Conservation (phyloP, 2,797 vertebrate species). For the Muraenolepis orangiensis region DNA sequence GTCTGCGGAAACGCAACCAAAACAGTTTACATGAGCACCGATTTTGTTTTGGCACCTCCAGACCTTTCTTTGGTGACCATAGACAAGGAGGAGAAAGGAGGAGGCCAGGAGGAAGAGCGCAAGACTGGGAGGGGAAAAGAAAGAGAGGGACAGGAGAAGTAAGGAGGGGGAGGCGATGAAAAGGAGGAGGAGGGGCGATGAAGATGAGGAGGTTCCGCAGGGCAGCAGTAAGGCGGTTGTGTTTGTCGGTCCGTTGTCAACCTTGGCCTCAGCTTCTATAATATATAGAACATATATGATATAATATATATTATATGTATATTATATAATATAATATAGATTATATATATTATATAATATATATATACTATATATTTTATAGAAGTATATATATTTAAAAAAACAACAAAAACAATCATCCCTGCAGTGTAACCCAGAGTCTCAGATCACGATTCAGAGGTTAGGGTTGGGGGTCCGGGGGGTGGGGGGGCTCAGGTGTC, state of each 20-base stretch:
- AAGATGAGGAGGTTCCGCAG: slow-evolving; percentile 63
- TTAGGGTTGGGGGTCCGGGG: neutral
- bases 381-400: slow-evolving; percentile 47
- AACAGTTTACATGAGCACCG: slow-evolving; percentile 55
- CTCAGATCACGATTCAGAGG: slow-evolving; percentile 11
- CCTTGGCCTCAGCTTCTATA: slow-evolving; percentile 57
- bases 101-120: neutral
- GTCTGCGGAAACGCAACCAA: neutral
- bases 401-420: slow-evolving; percentile 75
- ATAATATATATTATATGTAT: slow-evolving; percentile 45
- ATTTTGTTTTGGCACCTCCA: slow-evolving; percentile 67
- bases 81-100: slow-evolving; percentile 12
- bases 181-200: neutral
- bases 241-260: slow-evolving; percentile 56
- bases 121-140: neutral
- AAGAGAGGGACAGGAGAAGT: neutral
- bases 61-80: slow-evolving; percentile 63
- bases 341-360: slow-evolving; percentile 50
- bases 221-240: slow-evolving; percentile 85
- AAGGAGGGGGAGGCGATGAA: neutral
- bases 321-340: too few relatives aligned
- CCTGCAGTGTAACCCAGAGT: slow-evolving; percentile 82
- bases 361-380: slow-evolving; percentile 39
- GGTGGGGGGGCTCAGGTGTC: slow-evolving; percentile 53
- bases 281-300: slow-evolving; percentile 43